Base-by-base conservation (phyloP, 2,888 invertebrate species). In the Ornithoptera alexandrae region DNA sequence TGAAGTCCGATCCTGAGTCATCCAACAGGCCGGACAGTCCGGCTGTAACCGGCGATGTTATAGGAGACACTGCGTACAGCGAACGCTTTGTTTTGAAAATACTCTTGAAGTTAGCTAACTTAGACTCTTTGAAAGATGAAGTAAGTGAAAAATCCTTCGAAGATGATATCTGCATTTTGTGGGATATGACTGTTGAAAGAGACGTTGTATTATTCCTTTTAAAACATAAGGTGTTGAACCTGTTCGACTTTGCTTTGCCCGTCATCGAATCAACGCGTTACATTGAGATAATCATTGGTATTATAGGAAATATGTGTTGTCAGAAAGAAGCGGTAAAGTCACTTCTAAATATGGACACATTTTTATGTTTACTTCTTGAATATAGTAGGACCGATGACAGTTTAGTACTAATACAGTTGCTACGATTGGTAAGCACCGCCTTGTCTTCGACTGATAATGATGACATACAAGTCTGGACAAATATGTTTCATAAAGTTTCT, bases 151-250 rank as follows among this genome's bases (percentile, higher is more conserved):
- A 94, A 71, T 88, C 94, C 1, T 88, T 96, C 63, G 97, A 97
- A 88, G 94, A 94, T 36, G 95, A 97, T 78, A 89, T 97, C 56
- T 96, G 96, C 79, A 94, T 94, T 8, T 83, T 97, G 0, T 97
- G 97, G 97, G 97, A 97, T 76, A 97, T 97, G 96, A 96, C 97
- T 0, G 93, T 95, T 0, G 96, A 97, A 75, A 93, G 94, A 74
- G 97, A 96, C 79, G 95, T 97, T 0, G 96, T 96, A 15, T 79
- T 93, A 59, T 95, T 95, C 79, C 87, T 97, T 17, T 86, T 95
- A 68, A 92, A 95, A 75, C 94, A 96, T 72, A 93, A 96, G 72
- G 94, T 95, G 71, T 89, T 96, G 6, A 94, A 95, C 68, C 88
- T 97, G 22, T 94, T 95, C 20, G 90, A 93, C 74, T 92, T 94